phyloP scores from a whole-genome alignment of 1,140 invertebrate genomes.

The Trachymyrmex cornetzi region DNA sequence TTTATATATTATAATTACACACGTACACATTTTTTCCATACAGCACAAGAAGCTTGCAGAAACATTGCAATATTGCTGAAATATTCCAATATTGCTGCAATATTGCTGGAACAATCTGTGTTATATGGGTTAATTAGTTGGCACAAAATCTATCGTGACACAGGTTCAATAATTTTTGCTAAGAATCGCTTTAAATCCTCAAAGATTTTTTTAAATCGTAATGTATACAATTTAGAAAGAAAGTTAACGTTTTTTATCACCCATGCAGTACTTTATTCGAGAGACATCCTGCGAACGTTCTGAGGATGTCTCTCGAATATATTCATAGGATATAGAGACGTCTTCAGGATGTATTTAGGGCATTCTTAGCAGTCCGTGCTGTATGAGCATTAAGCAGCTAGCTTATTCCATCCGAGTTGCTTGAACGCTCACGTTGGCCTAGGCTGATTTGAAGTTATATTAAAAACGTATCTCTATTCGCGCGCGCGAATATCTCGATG shows the following conservation, averaged over 20 bases:
- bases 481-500: slow-evolving; percentile 24
- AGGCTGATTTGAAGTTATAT: slow-evolving; percentile 4
- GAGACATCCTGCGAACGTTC: too few species aligned
- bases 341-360: too few species aligned
- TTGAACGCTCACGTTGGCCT: not conserved
- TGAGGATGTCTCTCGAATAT: too few species aligned
- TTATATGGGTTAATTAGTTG: not conserved
- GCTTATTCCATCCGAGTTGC: not conserved
- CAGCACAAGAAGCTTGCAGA: too few species aligned
- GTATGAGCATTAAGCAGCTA: not conserved
- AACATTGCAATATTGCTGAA: too few species aligned
- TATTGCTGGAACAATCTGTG: too few species aligned
- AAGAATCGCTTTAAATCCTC: not conserved
- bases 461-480: slow-evolving; percentile 22
- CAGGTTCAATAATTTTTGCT: too few species aligned
- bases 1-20: not conserved
- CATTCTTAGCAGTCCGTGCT: too few species aligned
- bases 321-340: too few species aligned
- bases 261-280: too few species aligned
- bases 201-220: not conserved
- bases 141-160: not conserved
- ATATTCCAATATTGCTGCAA: too few species aligned
- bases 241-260: not conserved
- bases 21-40: too few species aligned
- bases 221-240: not conserved